A percentile compares a stretch with the other conserved stretches of the same genome.
Conservation (phyloP, 2,113 vertebrate genomes). For the Prietella phreatophila region DNA sequence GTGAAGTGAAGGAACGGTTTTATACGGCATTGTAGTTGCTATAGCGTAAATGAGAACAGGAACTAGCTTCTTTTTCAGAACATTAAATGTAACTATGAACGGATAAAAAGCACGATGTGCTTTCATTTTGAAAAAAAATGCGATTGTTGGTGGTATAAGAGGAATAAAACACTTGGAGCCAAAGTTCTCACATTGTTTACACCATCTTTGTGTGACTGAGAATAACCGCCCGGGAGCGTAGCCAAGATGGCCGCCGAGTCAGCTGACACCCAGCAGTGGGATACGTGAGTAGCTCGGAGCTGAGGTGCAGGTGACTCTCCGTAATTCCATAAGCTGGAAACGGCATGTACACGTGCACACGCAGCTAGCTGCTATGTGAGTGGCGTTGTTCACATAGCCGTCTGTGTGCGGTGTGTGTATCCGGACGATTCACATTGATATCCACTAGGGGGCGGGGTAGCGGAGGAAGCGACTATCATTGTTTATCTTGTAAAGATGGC, state of each 20-base stretch:
- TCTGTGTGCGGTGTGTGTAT: not conserved
- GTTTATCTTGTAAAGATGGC: not conserved
- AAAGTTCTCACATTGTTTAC: too few relatives aligned
- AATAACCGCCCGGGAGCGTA: too few relatives aligned
- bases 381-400: not conserved
- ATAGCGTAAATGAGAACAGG: not conserved
- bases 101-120: not conserved
- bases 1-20: too few relatives aligned
- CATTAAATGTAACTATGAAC: not conserved
- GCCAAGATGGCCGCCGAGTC: too few relatives aligned
- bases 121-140: not conserved
- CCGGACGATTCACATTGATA: not conserved
- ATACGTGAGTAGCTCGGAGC: too few relatives aligned
- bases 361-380: too few relatives aligned
- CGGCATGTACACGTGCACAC: not conserved
- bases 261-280: too few relatives aligned
- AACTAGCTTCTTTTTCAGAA: not conserved
- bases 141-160: not conserved
- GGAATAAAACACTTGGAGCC: not conserved
- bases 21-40: not conserved
- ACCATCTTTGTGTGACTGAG: too few relatives aligned
- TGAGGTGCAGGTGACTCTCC: too few relatives aligned
- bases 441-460: not conserved
- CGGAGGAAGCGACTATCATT: not conserved
- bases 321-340: not conserved